Evolutionary conservation across 1,140 invertebrate species (phyloP), one percentile per base, ranked within the genome.

Genomic region (Atta texana): DNA sequence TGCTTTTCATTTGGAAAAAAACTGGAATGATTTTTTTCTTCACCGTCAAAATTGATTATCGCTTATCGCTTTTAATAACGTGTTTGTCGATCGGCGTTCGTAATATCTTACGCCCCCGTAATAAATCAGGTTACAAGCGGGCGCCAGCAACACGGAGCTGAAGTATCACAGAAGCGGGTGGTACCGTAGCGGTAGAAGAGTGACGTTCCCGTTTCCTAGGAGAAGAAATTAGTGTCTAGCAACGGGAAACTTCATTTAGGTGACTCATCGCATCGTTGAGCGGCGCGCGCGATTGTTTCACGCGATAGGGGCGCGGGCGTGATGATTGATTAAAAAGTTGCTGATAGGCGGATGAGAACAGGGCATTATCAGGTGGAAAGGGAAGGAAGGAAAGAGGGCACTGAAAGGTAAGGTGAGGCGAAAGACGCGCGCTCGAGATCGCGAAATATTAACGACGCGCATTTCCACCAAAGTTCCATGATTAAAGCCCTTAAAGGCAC

Each of bases 401-500:
- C 59, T 76, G 68, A 86, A 69, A 85, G 57, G 59, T 74, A 18
- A 53, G 69, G 68, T 31, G 57, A 31, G 21, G 55, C 49, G 63
- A 18, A 24, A 39, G 39, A 55, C 78, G 16, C 28, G 21, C 34
- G 53, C 39, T 44, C 80, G 69, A 69, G 80, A 84, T 84, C 80
- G 55, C 80, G 80, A 85, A 78, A 85, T 66, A 78, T 85, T 85
- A 85, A 85, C 74, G 74, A 85, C 74, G 82, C 59, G 24, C 28
- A 77, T 82, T 80, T 89, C 77, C 64, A 59, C 44, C 82, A 31
- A 64, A 71, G 88, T 90, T 74, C 88, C 89, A 87, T 91, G 91
- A 91, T 90, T 71, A 61, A 49, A 55, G 77, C 82, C 49, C 87
- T 90, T 89, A 90, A 91, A 85, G 87, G 84, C 87, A 88, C 72